Conservation (phyloP, 2,888 invertebrate species). For the Chloroclystis v-ata region DNA sequence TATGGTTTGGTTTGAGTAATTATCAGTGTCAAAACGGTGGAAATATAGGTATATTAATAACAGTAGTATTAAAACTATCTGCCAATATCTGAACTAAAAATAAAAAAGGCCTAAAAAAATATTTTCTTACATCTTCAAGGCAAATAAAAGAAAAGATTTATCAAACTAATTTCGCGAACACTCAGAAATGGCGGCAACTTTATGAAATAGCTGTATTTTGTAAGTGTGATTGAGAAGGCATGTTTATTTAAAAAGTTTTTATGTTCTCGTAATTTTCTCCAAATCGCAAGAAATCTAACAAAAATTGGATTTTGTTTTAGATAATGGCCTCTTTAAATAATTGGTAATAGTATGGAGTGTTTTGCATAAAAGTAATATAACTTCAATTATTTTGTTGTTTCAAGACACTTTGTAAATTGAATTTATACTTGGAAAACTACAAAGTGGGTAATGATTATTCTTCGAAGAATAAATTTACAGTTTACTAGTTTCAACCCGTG, state of each 20-base stretch:
- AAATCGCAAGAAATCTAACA: neutral
- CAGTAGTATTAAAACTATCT: constrained; percentile 1
- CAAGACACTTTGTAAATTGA: too few relatives aligned
- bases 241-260: constrained; percentile 26
- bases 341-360: too few relatives aligned
- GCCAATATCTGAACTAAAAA: neutral
- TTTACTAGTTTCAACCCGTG: too few relatives aligned
- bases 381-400: too few relatives aligned
- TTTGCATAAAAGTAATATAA: too few relatives aligned
- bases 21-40: too few relatives aligned
- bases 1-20: too few relatives aligned
- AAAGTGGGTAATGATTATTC: too few relatives aligned
- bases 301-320: neutral
- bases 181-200: constrained; percentile 15
- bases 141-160: constrained; percentile 14
- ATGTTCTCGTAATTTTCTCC: constrained; percentile 9
- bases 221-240: constrained; percentile 15
- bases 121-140: constrained; percentile 9
- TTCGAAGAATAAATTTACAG: too few relatives aligned
- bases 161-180: constrained; percentile 21
- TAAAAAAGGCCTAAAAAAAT: constrained; percentile 6
- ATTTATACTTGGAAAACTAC: too few relatives aligned
- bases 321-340: neutral
- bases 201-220: constrained; percentile 19
- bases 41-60: too few relatives aligned